Conservation (phyloP, 2,797 vertebrate species). For the Dendrocincla tyrannina region DNA sequence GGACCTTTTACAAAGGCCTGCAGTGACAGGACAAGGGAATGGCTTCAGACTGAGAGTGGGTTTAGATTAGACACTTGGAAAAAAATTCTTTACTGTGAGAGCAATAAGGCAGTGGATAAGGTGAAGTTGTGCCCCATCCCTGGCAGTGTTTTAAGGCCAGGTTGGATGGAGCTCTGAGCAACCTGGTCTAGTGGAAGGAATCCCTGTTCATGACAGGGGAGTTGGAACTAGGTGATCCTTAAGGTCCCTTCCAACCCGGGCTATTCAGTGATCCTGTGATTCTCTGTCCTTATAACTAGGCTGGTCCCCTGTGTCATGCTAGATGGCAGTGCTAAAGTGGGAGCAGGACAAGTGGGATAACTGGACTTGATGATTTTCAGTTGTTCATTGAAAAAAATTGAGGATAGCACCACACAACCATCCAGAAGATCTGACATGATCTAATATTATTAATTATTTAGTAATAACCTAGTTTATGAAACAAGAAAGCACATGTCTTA, state of each 20-base stretch:
- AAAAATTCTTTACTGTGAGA: background rate
- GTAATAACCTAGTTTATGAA: background rate
- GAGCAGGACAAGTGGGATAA: background rate
- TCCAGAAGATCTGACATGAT: background rate
- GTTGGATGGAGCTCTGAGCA: background rate
- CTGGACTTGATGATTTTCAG: background rate
- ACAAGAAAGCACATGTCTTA: background rate
- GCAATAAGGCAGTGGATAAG: background rate
- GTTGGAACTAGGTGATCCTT: background rate
- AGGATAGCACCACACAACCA: background rate
- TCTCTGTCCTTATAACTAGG: background rate
- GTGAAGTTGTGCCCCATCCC: no score
- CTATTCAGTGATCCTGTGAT: background rate
- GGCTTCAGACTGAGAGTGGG: background rate
- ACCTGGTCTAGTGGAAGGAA: background rate
- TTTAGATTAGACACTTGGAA: background rate
- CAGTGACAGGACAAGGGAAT: background rate
- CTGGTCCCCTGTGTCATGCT: background rate
- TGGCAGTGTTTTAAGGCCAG: background rate
- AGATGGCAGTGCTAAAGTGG: background rate
- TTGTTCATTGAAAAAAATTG: background rate
- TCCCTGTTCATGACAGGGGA: background rate
- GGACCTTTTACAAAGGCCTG: background rate
- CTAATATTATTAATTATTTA: background rate
- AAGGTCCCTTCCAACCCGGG: background rate